Base-by-base conservation (phyloP, 92 coral and sea anemone species). In the Chrysogorgia sp. region DNA sequence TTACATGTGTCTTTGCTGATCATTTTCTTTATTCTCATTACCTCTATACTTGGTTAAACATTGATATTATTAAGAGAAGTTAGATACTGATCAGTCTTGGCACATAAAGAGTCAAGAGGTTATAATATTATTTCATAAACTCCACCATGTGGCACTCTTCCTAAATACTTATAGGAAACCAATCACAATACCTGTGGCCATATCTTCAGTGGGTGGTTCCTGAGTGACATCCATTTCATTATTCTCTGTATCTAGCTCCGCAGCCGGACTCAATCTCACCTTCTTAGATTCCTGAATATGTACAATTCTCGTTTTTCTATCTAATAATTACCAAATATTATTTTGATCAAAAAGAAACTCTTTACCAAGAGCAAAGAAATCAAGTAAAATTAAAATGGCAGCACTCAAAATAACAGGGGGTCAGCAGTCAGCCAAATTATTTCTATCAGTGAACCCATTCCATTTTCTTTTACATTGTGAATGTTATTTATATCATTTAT, bases 261-360 rank as follows among this genome's bases (percentile, higher is more conserved):
- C 34, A 10, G 26, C 34, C 34, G 13, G 34, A 41, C 43, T 58
- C 33, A 52, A 15, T 21, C 3, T 72, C 12, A 72, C 49, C 6
- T 15, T 56, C 48, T 72, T 72, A 23, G 64, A 28, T 10, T 72
- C 79, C 25, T 45, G 64, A 31, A 72, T 50, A 31, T 72, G 79
- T 32, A 72, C 79, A 53, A 72, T 72, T 15, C 79, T 72, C n/a
- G 53, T 47, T 56, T 41, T 53, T 19, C 55, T 72, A 72, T 71
- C 77, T 71, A 34, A 0, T 19, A 17, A 24, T 5, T 3, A 9
- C 10, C 9, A 9, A 45, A 45, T 9, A 45, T 9, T 45, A 9
- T 45, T 19, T 9, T 9, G 10, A 59, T 28, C 17, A 10, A 26
- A 7, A 59, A 59, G 14, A 59, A 59, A 56, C 20, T 56, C 62